Conservation (phyloP, 2,888 invertebrate genomes). For the Petrolisthes cinctipes region DNA sequence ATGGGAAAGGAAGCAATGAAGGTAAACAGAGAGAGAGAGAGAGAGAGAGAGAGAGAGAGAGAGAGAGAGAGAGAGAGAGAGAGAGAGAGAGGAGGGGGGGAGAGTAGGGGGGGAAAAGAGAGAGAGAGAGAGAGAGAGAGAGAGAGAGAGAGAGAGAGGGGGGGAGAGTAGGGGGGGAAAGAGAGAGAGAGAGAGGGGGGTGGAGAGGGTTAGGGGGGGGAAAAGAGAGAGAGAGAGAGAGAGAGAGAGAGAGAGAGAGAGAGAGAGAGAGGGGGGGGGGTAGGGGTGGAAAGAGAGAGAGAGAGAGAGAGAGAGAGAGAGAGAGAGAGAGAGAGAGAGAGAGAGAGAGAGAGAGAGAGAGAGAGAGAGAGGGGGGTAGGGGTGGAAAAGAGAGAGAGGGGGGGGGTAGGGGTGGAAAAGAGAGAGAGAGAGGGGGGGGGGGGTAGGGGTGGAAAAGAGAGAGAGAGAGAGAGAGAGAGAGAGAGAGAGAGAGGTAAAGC, state of each 20-base stretch:
- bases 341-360: background rate
- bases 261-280: too few relatives aligned
- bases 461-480: background rate
- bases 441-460: background rate
- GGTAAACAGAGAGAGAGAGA: background rate
- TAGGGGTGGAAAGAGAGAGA: too few relatives aligned
- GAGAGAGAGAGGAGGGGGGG: background rate
- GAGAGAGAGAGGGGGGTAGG: background rate
- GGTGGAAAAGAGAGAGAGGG: background rate
- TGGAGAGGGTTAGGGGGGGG: background rate
- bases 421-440: background rate
- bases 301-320: too few relatives aligned
- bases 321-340: background rate
- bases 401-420: background rate
- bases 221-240: background rate
- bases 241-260: background rate
- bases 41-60: background rate
- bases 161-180: background rate
- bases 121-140: background rate
- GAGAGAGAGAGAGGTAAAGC: background rate
- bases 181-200: background rate
- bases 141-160: background rate
- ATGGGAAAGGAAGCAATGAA: background rate
- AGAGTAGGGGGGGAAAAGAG: background rate
- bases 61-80: background rate